These are phyloP conservation scores for Clarias macrocephalus DNA, from an alignment of 2,113 vertebrate genomes.

Conservation along the genomic window DNA sequence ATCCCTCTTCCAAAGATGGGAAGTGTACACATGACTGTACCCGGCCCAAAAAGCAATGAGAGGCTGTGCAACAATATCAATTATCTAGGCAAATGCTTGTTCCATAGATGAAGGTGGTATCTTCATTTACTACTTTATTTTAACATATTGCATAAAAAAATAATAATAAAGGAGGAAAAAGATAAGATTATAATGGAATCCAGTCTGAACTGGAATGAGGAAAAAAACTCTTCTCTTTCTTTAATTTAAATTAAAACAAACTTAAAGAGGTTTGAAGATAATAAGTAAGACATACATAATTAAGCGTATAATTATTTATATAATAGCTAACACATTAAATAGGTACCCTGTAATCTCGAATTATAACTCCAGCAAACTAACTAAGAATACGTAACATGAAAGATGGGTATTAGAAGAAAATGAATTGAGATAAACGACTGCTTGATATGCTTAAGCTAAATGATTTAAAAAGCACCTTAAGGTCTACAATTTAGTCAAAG, in stretches of 20 bases:
- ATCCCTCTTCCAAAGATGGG: not conserved
- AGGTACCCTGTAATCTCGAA: not conserved
- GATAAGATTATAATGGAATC: not conserved
- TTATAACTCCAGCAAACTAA: not conserved
- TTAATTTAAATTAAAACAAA: not conserved
- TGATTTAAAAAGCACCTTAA: not conserved
- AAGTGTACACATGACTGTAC: not conserved
- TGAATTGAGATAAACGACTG: too few relatives aligned
- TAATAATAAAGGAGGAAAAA: not conserved
- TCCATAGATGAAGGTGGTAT: not conserved
- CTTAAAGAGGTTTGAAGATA: too few relatives aligned
- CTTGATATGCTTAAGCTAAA: too few relatives aligned
- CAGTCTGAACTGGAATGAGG: too few relatives aligned
- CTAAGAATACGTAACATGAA: not conserved
- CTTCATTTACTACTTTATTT: not conserved
- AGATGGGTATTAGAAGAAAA: too few relatives aligned
- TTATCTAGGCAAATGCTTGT: not conserved
- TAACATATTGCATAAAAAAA: not conserved
- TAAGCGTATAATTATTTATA: too few relatives aligned
- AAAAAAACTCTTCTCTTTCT: too few relatives aligned
- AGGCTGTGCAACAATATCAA: not conserved
- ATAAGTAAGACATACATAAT: too few relatives aligned
- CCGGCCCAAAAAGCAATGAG: not conserved
- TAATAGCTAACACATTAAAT: too few relatives aligned
- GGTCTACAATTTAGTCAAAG: not conserved